These are phyloP conservation scores for Falco rusticolus DNA, from an alignment of 2,797 vertebrate species.

Conservation along the genomic window DNA sequence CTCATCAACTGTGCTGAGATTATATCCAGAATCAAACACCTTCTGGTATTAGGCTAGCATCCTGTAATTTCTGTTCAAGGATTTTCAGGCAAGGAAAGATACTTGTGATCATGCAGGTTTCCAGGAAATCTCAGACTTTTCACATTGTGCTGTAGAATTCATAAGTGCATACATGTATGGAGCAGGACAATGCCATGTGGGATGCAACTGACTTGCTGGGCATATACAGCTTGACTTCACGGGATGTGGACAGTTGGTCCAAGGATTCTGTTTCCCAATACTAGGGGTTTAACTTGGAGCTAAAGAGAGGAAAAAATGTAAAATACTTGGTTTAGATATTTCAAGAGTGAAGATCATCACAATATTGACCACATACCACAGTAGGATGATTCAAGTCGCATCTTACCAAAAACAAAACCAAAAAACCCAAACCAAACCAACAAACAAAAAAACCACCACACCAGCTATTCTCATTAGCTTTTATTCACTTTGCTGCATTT, in stretches of 20 bases:
- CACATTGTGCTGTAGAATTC: background rate
- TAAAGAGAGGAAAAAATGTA: background rate
- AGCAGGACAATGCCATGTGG: fast-evolving
- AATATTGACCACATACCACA: background rate
- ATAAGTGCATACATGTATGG: too few relatives aligned
- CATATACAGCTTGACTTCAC: background rate
- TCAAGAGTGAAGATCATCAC: background rate
- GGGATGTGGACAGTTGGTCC: background rate
- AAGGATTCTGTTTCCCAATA: background rate
- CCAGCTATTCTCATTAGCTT: background rate
- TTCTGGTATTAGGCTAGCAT: background rate
- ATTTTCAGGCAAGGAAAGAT: background rate
- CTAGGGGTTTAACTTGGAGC: background rate
- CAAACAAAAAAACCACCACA: background rate
- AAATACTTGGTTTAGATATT: background rate
- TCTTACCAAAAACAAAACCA: background rate
- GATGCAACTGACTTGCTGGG: background rate
- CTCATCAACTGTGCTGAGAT: background rate
- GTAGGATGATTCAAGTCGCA: background rate
- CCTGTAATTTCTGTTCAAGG: background rate
- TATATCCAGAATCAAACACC: background rate
- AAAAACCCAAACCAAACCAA: background rate
- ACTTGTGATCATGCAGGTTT: background rate
- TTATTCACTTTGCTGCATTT: background rate
- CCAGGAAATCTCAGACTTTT: background rate